A percentile compares a stretch with the other conserved stretches of the same genome.
Conservation (phyloP, 2,888 invertebrate species). For the Euproctis similis region DNA sequence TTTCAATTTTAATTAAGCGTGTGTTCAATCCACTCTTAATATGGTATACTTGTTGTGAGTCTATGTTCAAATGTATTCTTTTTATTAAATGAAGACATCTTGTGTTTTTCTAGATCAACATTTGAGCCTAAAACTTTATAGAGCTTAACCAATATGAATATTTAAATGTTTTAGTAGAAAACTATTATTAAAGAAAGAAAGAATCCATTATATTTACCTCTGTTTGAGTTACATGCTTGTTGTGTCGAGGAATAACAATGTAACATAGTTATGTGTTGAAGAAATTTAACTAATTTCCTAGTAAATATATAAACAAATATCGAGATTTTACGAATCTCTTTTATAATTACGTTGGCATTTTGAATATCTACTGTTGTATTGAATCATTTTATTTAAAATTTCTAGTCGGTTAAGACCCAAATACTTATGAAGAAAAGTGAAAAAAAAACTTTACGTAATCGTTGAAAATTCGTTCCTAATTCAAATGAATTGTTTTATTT, state of each 20-base stretch:
- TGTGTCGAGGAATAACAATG: constrained; percentile 50
- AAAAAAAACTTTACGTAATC: constrained; percentile 44
- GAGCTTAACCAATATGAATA: constrained; percentile 67
- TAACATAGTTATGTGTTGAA: constrained; percentile 56
- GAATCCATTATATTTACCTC: constrained; percentile 66
- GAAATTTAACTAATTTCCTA: constrained; percentile 34
- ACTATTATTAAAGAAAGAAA: constrained; percentile 56
- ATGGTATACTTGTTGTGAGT: too few relatives aligned
- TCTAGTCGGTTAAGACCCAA: constrained; percentile 69
- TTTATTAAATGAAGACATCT: constrained; percentile 35
- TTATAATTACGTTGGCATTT: constrained; percentile 40
- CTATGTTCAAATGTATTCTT: constrained; percentile 9
- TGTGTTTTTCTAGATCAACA: constrained; percentile 54
- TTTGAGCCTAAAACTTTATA: constrained; percentile 69
- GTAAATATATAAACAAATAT: constrained; percentile 11
- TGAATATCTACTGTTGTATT: constrained; percentile 34
- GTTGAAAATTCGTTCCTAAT: constrained; percentile 59
- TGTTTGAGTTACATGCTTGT: constrained; percentile 72
- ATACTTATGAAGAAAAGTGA: constrained; percentile 54
- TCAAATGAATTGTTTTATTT: constrained; percentile 31
- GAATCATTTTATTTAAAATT: constrained; percentile 40
- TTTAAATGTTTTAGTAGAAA: constrained; percentile 67
- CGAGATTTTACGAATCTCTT: constrained; percentile 39
- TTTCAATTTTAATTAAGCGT: constrained; percentile 26
- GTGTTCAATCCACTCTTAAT: constrained; percentile 14